Conservation (phyloP, 2,888 invertebrate genomes). For the Quadroppia sp. region DNA sequence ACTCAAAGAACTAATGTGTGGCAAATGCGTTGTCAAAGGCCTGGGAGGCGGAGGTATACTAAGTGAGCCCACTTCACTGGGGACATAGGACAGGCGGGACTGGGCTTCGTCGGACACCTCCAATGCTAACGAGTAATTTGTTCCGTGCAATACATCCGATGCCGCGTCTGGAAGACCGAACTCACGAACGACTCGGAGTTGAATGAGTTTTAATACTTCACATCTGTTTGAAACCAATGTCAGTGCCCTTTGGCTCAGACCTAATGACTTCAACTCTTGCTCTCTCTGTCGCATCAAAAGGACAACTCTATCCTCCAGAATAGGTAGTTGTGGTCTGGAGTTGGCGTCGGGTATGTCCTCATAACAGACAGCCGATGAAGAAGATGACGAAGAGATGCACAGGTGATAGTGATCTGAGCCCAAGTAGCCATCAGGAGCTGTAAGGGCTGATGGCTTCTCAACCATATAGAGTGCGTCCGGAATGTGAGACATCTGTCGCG, state of each 20-base stretch:
- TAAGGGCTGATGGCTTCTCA: slow-evolving; percentile 55
- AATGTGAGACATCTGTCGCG: slow-evolving; percentile 57
- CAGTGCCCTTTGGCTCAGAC: slow-evolving; percentile 73
- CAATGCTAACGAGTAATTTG: slow-evolving; percentile 32
- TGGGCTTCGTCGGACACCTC: background rate
- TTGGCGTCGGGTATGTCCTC: slow-evolving; percentile 39
- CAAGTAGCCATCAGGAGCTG: slow-evolving; percentile 3
- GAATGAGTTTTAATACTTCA: slow-evolving; percentile 71
- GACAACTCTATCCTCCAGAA: slow-evolving; percentile 57
- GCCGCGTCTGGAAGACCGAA: slow-evolving; percentile 87
- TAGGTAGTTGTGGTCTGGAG: slow-evolving; percentile 41
- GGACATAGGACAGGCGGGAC: slow-evolving; percentile 29
- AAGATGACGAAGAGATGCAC: slow-evolving; percentile 37
- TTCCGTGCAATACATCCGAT: slow-evolving; percentile 63
- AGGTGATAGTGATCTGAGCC: slow-evolving; percentile 40
- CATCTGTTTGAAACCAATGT: slow-evolving; percentile 60
- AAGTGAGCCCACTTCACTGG: slow-evolving; percentile 35
- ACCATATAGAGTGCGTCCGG: slow-evolving; percentile 92
- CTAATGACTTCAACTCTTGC: slow-evolving; percentile 72
- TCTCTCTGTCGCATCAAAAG: slow-evolving; percentile 77
- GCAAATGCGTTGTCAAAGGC: slow-evolving; percentile 20
- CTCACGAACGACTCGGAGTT: slow-evolving; percentile 85
- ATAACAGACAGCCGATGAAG: slow-evolving; percentile 39
- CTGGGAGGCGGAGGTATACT: slow-evolving; percentile 40
- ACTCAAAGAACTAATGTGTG: background rate